phyloP scores from a whole-genome alignment of 2,797 vertebrate species.

The Heliangelus exortis region DNA sequence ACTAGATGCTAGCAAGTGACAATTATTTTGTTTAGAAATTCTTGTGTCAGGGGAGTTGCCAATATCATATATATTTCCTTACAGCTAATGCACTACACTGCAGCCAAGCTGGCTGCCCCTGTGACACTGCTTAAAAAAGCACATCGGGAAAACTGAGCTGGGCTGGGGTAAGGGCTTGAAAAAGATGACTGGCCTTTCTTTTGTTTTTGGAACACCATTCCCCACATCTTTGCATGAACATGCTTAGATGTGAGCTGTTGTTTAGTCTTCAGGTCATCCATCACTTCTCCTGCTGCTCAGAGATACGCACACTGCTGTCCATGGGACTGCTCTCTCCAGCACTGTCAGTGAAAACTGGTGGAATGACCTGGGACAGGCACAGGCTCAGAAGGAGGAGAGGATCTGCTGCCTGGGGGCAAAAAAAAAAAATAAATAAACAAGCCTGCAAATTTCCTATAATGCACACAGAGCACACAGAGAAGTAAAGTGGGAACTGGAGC shows the following conservation, averaged over 20 bases:
- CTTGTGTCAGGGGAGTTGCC: not conserved
- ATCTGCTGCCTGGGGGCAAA: rapidly evolving
- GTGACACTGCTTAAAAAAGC: not conserved
- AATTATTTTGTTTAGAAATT: conserved; percentile 47
- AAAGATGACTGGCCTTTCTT: not conserved
- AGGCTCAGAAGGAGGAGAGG: not conserved
- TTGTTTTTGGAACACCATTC: not conserved
- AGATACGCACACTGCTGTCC: rapidly evolving
- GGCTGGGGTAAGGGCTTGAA: not conserved
- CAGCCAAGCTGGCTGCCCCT: not conserved
- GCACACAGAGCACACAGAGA: not conserved
- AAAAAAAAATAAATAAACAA: too few relatives aligned
- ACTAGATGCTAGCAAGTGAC: not conserved
- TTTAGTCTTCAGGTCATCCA: not conserved
- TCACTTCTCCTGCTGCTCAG: not conserved
- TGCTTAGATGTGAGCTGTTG: not conserved
- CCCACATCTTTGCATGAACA: not conserved
- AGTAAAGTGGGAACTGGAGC: not conserved
- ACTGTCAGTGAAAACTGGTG: not conserved
- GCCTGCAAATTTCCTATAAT: not conserved
- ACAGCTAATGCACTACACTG: not conserved
- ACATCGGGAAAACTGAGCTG: not conserved
- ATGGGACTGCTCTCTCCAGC: not conserved
- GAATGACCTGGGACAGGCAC: rapidly evolving
- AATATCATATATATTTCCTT: not conserved